Evolutionary conservation across 2,888 invertebrate genomes (phyloP).

Genomic region (Ophion costatus): DNA sequence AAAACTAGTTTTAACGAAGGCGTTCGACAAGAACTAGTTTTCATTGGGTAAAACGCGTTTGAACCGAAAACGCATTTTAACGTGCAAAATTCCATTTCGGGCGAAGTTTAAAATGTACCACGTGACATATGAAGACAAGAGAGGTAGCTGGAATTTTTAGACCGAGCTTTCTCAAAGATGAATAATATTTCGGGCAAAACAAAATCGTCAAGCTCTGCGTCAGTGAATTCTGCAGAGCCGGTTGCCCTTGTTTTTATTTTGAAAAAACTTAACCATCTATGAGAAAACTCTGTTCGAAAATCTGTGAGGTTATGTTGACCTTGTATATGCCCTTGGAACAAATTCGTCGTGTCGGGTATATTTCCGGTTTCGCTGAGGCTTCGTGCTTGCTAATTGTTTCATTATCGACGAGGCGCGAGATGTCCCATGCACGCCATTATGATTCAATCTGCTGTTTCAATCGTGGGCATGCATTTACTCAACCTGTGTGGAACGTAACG

Average conservation of each 20-base stretch:
- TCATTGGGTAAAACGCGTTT: too few relatives aligned
- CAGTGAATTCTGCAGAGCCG: too few relatives aligned
- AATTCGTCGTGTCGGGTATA: not conserved
- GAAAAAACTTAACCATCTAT: too few relatives aligned
- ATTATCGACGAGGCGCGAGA: conserved; percentile 8
- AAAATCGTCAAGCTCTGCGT: too few relatives aligned
- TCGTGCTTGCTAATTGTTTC: not conserved
- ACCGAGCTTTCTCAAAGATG: too few relatives aligned
- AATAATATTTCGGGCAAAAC: too few relatives aligned
- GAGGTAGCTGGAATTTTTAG: too few relatives aligned
- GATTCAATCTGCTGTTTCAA: conserved; percentile 17
- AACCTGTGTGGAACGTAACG: conserved; percentile 15
- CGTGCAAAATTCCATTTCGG: not conserved
- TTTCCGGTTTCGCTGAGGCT: not conserved
- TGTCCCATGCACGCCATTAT: conserved; percentile 43
- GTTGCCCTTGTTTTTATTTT: too few relatives aligned
- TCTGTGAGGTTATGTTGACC: too few relatives aligned
- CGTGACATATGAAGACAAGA: too few relatives aligned
- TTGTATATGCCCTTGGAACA: not conserved
- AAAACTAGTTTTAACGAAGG: not conserved
- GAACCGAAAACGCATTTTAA: not conserved
- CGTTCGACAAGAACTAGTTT: not conserved
- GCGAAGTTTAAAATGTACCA: too few relatives aligned
- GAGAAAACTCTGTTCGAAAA: too few relatives aligned
- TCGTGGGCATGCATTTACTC: conserved; percentile 43